Percentiles rank a stretch among this genome's conserved stretches.
Conservation (phyloP, 2,888 invertebrate genomes). For the Rotaria magnacalcarata region DNA sequence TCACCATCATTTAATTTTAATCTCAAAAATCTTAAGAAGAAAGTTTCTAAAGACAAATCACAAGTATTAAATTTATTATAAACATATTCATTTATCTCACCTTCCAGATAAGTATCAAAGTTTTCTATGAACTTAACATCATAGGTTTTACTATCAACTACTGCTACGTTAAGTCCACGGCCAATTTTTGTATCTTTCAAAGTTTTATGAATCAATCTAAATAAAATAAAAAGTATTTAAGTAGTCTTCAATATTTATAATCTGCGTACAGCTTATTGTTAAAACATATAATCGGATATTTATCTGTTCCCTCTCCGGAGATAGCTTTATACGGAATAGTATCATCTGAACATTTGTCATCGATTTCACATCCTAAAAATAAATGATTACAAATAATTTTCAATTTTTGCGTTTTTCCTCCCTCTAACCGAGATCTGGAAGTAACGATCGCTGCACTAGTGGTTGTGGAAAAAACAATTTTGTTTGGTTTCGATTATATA, state of each 20-base stretch:
- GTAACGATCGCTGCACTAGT: neutral
- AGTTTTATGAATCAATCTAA: slow-evolving; percentile 48
- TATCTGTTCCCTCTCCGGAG: slow-evolving; percentile 48
- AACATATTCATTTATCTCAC: slow-evolving; percentile 48
- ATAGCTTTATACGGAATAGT: slow-evolving; percentile 47
- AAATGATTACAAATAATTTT: neutral
- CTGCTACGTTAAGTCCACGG: slow-evolving; percentile 54
- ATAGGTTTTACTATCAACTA: slow-evolving; percentile 52
- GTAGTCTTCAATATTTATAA: neutral
- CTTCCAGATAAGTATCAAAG: slow-evolving; percentile 57
- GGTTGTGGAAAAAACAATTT: neutral
- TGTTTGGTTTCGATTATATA: neutral
- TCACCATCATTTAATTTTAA: slow-evolving; percentile 51
- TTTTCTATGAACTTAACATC: slow-evolving; percentile 50
- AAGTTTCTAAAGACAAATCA: slow-evolving; percentile 50
- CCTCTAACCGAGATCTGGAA: neutral
- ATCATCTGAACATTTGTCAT: slow-evolving; percentile 47
- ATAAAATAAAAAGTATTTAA: slow-evolving; percentile 48
- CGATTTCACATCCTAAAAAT: slow-evolving; percentile 43
- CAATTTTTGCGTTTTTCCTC: no score
- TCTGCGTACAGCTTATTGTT: slow-evolving; percentile 48
- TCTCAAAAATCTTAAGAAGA: slow-evolving; percentile 52
- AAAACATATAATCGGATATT: slow-evolving; percentile 48
- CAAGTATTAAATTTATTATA: neutral
- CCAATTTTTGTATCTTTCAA: slow-evolving; percentile 46